Conservation (phyloP, 2,888 invertebrate genomes). For the Caenorhabditis doughertyi region DNA sequence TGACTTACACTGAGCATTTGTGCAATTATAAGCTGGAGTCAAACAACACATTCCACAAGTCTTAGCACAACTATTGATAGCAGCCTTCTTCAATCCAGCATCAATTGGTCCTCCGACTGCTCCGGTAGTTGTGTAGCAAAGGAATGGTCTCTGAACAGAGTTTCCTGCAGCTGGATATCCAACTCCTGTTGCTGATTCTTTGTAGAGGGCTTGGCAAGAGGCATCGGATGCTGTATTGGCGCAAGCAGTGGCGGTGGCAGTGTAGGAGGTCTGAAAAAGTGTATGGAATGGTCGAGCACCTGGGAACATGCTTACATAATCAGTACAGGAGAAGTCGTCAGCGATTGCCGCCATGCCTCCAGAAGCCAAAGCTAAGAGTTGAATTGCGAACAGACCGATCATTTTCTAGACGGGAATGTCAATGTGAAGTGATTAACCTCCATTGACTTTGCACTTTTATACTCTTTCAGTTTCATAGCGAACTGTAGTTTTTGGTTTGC, state of each 20-base stretch:
- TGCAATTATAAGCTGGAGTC: slow-evolving; percentile 60
- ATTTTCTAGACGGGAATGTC: neutral
- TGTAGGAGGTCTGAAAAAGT: slow-evolving; percentile 12
- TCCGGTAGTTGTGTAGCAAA: slow-evolving; percentile 11
- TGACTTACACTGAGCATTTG: slow-evolving; percentile 52
- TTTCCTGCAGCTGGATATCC: slow-evolving; percentile 2
- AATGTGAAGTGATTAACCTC: neutral
- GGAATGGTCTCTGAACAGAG: neutral
- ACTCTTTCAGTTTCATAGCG: slow-evolving; percentile 8
- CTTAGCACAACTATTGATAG: slow-evolving; percentile 43
- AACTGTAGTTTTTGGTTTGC: neutral
- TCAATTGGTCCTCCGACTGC: neutral
- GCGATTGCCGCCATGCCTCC: slow-evolving; percentile 12
- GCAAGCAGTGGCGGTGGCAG: slow-evolving; percentile 10
- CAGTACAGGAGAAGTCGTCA: slow-evolving; percentile 40
- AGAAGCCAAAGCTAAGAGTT: slow-evolving; percentile 9
- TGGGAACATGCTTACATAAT: neutral
- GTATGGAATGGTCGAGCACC: neutral
- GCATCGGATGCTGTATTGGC: neutral
- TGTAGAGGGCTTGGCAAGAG: neutral
- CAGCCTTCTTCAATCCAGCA: slow-evolving; percentile 8
- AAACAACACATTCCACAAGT: slow-evolving; percentile 67
- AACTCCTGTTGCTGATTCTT: slow-evolving; percentile 3
- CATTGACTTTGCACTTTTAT: neutral
- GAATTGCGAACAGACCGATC: neutral